Base-by-base conservation (phyloP, 1,140 invertebrate species). In the Magallana ariakensis region DNA sequence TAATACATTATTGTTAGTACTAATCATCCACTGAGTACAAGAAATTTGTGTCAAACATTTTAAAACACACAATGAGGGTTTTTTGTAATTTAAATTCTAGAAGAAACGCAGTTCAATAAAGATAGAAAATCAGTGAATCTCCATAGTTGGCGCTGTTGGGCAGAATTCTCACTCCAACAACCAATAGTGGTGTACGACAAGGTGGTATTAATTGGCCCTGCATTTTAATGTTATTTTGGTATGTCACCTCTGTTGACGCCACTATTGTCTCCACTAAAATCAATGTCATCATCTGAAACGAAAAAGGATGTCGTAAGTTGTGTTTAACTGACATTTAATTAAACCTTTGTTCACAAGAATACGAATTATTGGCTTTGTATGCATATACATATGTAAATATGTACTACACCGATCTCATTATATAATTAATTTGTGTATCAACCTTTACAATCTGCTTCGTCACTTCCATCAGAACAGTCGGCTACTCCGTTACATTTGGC, bases 221-320 rank as follows among this genome's bases (percentile, higher is more conserved):
- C 22, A 46, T 19, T 75, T 19, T 19, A 81, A 26, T 82, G 19
- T 55, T 54, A 10, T 82, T 82, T 82, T 16, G 80, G 80, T 55
- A 82, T 82, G 55, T 82, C 80, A 82, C 80, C 80, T 82, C 80
- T 53, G 80, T 82, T 82, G 53, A 82, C 80, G 16, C 19, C 54
- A 82, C 33, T 46, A 46, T 46, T 46, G 33, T 82, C 55, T 53
- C 80, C 80, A 82, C 55, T 56, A 26, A 55, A 22, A 54, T 56
- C 80, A 82, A 54, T 82, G 46, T 56, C 80, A 53, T 55, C 55
- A 82, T 82, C 80, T 55, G 53, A 54, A 55, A 82, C 33, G 54
- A 55, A 11, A 22, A 11, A 75, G 22, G 22, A 4, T 46, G 33
- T 46, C 33, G 2, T 46, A 46, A 46, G 33, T 46, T 46, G 33